Evolutionary conservation across 2,888 invertebrate genomes (phyloP).

Genomic region (Griposia aprilina): DNA sequence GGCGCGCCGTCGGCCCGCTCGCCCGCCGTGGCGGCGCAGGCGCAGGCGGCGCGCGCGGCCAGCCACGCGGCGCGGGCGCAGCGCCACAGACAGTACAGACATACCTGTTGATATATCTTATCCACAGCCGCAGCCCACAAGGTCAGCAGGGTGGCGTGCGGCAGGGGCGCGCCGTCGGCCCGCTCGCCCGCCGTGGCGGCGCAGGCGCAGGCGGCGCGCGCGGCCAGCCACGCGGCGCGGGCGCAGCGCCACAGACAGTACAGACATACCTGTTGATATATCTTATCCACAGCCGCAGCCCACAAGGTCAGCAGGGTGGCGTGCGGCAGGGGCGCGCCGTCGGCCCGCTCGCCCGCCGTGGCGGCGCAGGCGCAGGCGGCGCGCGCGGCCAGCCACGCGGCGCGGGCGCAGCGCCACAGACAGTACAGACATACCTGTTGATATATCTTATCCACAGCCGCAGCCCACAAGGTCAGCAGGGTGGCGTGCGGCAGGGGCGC

Average conservation of each 20-base stretch:
- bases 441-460: conserved; percentile 92
- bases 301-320: conserved; percentile 81
- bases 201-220: conserved; percentile 83
- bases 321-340: conserved; percentile 82
- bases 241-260: too few relatives aligned
- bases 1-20: conserved; percentile 85
- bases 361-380: conserved; percentile 84
- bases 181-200: conserved; percentile 85
- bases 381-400: conserved; percentile 79
- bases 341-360: conserved; percentile 84
- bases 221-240: conserved; percentile 79
- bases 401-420: conserved; percentile 79
- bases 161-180: conserved; percentile 83
- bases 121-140: conserved; percentile 91
- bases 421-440: conserved; percentile 35
- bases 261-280: conserved; percentile 76
- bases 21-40: conserved; percentile 84
- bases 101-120: conserved; percentile 86
- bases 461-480: conserved; percentile 83
- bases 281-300: conserved; percentile 92
- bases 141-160: conserved; percentile 78
- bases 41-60: conserved; percentile 82
- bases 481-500: conserved; percentile 80
- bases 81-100: conserved; percentile 69
- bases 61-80: conserved; percentile 80